Base-by-base conservation (phyloP, 2,113 vertebrate genomes). In the Lepisosteus oculatus region DNA sequence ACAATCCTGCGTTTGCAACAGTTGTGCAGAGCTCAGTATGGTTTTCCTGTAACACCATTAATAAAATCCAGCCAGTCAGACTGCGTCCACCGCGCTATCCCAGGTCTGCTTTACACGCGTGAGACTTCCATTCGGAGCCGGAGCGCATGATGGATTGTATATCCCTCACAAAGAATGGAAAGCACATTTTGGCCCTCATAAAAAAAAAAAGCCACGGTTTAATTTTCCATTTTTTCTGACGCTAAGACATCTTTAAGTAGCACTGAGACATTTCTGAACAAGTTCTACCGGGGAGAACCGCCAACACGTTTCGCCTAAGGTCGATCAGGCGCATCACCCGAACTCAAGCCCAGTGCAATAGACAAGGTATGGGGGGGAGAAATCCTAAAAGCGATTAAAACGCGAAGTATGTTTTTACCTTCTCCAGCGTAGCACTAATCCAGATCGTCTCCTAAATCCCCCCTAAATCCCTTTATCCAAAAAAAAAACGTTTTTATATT, bases 71-170 rank as follows among this genome's bases (percentile, higher is more conserved):
- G 82, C 77, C 72, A 67, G 77, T 78, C 76, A 72, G 76, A 6
- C 5, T 71, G 72, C 68, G 59, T 76, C 72, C 15, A 74, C 78
- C 75, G 68, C 78, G 70, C 73, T 61, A 55, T 57, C 77, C 72
- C n/a, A 29, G 47, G 77, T 84, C 81, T 90, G 87, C 71, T 69
- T 75, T 79, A 77, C 86, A 85, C 77, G 83, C 89, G 88, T 83
- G 84, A 74, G 72, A 78, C 77, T 74, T 78, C 71, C 55, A 57
- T 64, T 66, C 71, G 13, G 76, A 75, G 61, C 63, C 15, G 44
- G 42, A 3, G 56, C 74, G 67, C 70, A 71, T 72, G 76, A 77
- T 68, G 72, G 57, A 76, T 73, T 13, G 61, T 70, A 43, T 47
- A 29, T 74, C 71, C 69, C 72, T 67, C 72, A 59, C 56, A 59